A percentile compares a stretch with the other conserved stretches of the same genome.
Evolutionary conservation across 2,797 vertebrate genomes (phyloP).

Genomic region (Typhlichthys subterraneus): DNA sequence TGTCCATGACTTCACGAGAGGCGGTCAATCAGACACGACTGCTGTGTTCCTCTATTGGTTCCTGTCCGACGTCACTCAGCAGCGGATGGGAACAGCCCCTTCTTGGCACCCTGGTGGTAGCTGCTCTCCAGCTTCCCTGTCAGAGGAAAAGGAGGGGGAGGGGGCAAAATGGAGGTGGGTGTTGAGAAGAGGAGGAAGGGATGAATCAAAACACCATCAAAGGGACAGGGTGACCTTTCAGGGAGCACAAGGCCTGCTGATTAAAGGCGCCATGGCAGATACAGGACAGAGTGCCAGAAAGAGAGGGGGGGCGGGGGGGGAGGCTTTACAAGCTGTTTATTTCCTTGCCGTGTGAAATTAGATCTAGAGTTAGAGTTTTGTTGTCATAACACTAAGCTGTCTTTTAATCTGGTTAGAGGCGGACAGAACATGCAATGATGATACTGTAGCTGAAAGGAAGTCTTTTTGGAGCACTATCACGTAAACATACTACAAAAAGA

Average conservation of each 20-base stretch:
- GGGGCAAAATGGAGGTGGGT: slow-evolving; percentile 33
- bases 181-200: slow-evolving; percentile 65
- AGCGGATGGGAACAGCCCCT: slow-evolving; percentile 89
- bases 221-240: slow-evolving; percentile 78
- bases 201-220: slow-evolving; percentile 79
- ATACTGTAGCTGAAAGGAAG: too few species aligned
- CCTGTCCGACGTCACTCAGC: slow-evolving; percentile 63
- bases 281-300: slow-evolving; percentile 3
- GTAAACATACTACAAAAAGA: slow-evolving; percentile 8
- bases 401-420: slow-evolving; percentile 29
- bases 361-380: slow-evolving; percentile 25
- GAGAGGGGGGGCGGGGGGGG: slow-evolving; percentile 9
- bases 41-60: slow-evolving; percentile 10
- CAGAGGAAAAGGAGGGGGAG: slow-evolving; percentile 47
- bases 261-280: slow-evolving; percentile 67
- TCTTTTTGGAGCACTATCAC: too few species aligned
- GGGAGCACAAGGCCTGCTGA: slow-evolving; percentile 78
- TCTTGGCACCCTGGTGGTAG: slow-evolving; percentile 94
- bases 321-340: slow-evolving; percentile 50
- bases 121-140: slow-evolving; percentile 93
- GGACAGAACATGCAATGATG: too few species aligned
- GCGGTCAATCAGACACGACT: too few species aligned
- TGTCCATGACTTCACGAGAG: too few species aligned
- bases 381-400: slow-evolving; percentile 31
- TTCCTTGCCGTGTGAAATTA: slow-evolving; percentile 43